phyloP scores from a whole-genome alignment of 2,797 vertebrate genomes.

The Malurus splendens region DNA sequence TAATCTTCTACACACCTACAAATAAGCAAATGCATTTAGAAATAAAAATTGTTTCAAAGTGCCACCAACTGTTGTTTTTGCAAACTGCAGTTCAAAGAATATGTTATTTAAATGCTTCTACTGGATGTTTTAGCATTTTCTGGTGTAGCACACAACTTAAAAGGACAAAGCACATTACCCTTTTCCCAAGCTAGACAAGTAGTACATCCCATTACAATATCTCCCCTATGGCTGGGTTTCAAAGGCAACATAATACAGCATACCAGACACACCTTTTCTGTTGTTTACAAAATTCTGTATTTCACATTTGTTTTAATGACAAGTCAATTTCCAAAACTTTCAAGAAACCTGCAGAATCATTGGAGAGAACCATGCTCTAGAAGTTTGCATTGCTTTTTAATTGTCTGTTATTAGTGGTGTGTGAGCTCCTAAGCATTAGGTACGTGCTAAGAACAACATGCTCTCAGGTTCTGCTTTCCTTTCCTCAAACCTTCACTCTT shows the following conservation, averaged over 20 bases:
- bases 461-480: not conserved
- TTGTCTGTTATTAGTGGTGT: not conserved
- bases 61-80: constrained; percentile 75
- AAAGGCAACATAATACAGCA: not conserved
- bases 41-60: constrained; percentile 72
- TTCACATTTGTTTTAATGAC: not conserved
- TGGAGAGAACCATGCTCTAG: not conserved
- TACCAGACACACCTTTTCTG: not conserved
- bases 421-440: not conserved
- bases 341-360: not conserved
- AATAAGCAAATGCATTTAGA: constrained; percentile 25
- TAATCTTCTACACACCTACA: constrained; percentile 35
- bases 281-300: not conserved
- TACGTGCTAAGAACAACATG: not conserved
- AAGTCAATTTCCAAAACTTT: not conserved
- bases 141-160: not conserved
- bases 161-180: not conserved
- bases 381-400: not conserved
- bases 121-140: not conserved
- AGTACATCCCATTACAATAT: not conserved
- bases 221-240: not conserved
- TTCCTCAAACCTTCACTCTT: not conserved
- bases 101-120: not conserved
- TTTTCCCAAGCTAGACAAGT: not conserved
- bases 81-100: constrained; percentile 68